These are phyloP conservation scores for Protobothrops mucrosquamatus DNA, from an alignment of 2,113 vertebrate species.

Conservation along the genomic window DNA sequence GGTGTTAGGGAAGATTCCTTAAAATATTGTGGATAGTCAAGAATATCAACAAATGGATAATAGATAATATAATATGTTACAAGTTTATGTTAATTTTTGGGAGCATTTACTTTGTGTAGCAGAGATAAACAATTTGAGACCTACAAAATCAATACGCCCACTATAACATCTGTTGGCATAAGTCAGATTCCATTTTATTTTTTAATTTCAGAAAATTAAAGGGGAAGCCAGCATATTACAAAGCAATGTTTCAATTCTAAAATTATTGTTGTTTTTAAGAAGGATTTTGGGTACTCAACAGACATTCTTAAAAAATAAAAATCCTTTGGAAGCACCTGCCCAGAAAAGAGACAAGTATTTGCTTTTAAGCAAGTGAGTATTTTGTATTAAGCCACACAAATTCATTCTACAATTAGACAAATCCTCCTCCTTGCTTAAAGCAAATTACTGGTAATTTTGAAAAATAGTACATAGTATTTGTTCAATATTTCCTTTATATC, in stretches of 20 bases:
- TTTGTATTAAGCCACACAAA: not conserved
- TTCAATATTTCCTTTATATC: not conserved
- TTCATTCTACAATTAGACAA: not conserved
- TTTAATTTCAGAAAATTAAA: not conserved
- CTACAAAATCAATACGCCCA: not conserved
- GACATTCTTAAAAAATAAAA: not conserved
- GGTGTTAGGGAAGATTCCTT: not conserved
- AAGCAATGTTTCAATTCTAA: not conserved
- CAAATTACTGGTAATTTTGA: not conserved
- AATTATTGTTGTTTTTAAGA: not conserved
- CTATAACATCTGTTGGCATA: not conserved
- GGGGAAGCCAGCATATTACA: not conserved
- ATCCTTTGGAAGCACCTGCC: not conserved
- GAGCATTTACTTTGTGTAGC: not conserved
- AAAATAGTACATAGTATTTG: not conserved
- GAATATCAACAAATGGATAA: not conserved
- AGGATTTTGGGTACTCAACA: not conserved
- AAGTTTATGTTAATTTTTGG: not conserved
- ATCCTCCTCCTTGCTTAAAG: not conserved
- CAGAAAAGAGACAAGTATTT: not conserved
- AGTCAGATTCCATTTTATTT: not conserved
- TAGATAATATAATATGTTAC: not conserved
- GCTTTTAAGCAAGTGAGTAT: not conserved
- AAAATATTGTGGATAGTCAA: not conserved
- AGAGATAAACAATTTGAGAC: not conserved